A percentile compares a stretch with the other conserved stretches of the same genome.
These are phyloP conservation scores for Euphydryas editha DNA, from an alignment of 2,888 invertebrate species.

Conservation along the genomic window DNA sequence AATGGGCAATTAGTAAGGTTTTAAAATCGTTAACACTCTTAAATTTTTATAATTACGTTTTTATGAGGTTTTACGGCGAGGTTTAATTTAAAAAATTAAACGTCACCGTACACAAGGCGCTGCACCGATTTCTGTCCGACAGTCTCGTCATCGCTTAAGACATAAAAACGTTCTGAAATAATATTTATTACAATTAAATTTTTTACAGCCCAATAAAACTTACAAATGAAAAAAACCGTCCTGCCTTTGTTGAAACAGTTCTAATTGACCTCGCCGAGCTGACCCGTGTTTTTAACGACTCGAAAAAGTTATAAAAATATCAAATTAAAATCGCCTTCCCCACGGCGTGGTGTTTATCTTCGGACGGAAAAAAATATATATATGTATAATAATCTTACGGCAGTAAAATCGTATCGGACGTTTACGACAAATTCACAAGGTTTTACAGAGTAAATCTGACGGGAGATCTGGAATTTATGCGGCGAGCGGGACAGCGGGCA, in stretches of 20 bases:
- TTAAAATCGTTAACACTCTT: background rate
- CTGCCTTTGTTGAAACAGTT: slow-evolving; percentile 60
- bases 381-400: slow-evolving; percentile 64
- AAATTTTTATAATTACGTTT: too few species aligned
- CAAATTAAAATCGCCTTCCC: slow-evolving; percentile 59
- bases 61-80: background rate
- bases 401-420: slow-evolving; percentile 75
- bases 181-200: slow-evolving; percentile 67
- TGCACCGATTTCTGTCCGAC: background rate
- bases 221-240: slow-evolving; percentile 59
- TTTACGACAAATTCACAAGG: slow-evolving; percentile 80
- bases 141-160: slow-evolving; percentile 45
- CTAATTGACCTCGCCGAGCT: slow-evolving; percentile 66
- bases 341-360: slow-evolving; percentile 60
- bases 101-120: background rate
- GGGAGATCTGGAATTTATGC: slow-evolving; percentile 73
- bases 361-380: slow-evolving; percentile 52
- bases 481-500: slow-evolving; percentile 42
- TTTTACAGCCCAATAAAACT: slow-evolving; percentile 63
- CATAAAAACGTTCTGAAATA: slow-evolving; percentile 52
- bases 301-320: slow-evolving; percentile 53
- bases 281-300: slow-evolving; percentile 63
- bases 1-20: background rate
- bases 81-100: background rate
- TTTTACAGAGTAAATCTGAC: slow-evolving; percentile 79